phyloP scores from a whole-genome alignment of 2,113 vertebrate species.

The Dascyllus trimaculatus region DNA sequence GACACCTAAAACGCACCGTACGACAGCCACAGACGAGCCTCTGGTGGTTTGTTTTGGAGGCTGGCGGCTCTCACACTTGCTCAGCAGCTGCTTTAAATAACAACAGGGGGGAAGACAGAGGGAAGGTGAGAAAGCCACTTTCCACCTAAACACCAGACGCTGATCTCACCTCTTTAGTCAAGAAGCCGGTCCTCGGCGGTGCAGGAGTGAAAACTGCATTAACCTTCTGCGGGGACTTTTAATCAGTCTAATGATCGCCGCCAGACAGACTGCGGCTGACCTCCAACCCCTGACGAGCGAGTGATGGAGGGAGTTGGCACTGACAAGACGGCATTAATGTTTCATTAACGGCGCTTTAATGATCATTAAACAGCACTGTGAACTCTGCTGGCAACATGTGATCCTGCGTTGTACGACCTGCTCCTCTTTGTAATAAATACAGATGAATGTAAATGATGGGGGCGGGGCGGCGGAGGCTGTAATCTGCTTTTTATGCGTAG shows the following conservation, averaged over 20 bases:
- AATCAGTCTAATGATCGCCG: conserved; percentile 72
- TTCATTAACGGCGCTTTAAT: conserved; percentile 66
- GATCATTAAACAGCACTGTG: conserved; percentile 62
- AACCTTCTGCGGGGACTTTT: conserved; percentile 60
- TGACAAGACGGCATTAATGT: conserved; percentile 64
- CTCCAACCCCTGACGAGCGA: conserved; percentile 60
- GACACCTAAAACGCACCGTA: conserved; percentile 21
- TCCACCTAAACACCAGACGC: not conserved
- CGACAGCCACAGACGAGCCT: conserved; percentile 8
- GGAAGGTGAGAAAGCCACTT: conserved; percentile 20
- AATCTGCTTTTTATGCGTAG: not conserved
- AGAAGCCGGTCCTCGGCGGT: not conserved
- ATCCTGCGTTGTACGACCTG: conserved; percentile 24
- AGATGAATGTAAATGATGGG: not conserved
- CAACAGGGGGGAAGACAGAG: conserved; percentile 20
- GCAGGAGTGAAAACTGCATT: conserved; percentile 41
- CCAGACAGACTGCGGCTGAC: conserved; percentile 65
- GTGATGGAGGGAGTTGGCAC: conserved; percentile 61
- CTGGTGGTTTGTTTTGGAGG: conserved; percentile 3
- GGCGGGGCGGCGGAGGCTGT: not conserved
- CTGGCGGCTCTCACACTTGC: conserved; percentile 39
- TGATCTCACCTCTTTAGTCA: conserved; percentile 7
- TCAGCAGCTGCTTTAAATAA: conserved; percentile 44
- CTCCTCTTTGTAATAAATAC: conserved; percentile 31
- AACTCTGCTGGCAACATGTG: conserved; percentile 40